Conservation (phyloP, 2,113 vertebrate species). For the Xenopus laevis region DNA sequence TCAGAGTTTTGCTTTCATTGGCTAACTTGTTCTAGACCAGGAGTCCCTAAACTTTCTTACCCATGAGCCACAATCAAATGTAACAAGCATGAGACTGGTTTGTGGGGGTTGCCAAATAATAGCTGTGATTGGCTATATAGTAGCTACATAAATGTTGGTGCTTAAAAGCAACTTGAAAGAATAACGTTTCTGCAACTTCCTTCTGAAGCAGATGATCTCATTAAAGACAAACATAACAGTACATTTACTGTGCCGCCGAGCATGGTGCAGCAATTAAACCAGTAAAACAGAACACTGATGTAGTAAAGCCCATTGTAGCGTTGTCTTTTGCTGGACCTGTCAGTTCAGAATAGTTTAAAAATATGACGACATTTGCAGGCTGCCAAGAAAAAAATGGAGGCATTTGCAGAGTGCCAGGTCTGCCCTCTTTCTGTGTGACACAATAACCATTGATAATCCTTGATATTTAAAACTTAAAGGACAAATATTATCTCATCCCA, state of each 20-base stretch:
- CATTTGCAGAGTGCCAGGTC: slow-evolving; percentile 28
- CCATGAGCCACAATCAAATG: too few species aligned
- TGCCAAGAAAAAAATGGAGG: slow-evolving; percentile 31
- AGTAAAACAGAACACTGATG: slow-evolving; percentile 13
- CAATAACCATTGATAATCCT: slow-evolving; percentile 28
- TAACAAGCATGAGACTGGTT: too few species aligned
- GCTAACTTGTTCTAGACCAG: too few species aligned
- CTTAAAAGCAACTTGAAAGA: too few species aligned
- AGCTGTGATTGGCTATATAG: too few species aligned
- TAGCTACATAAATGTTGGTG: too few species aligned
- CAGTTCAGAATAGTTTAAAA: slow-evolving; percentile 13
- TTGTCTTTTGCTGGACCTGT: slow-evolving; percentile 6
- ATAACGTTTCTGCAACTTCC: too few species aligned
- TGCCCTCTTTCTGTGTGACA: not conserved
- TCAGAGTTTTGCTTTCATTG: too few species aligned
- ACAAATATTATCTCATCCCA: slow-evolving; percentile 23
- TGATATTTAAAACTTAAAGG: slow-evolving; percentile 36
- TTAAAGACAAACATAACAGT: not conserved
- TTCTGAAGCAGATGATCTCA: not conserved
- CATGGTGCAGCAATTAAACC: slow-evolving; percentile 7
- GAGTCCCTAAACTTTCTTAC: too few species aligned
- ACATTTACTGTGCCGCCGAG: not conserved
- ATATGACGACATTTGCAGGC: slow-evolving; percentile 29
- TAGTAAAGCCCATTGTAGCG: slow-evolving; percentile 9
- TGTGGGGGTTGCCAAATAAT: too few species aligned